These are phyloP conservation scores for Phaethon lepturus DNA, from an alignment of 2,113 vertebrate genomes.

Conservation along the genomic window DNA sequence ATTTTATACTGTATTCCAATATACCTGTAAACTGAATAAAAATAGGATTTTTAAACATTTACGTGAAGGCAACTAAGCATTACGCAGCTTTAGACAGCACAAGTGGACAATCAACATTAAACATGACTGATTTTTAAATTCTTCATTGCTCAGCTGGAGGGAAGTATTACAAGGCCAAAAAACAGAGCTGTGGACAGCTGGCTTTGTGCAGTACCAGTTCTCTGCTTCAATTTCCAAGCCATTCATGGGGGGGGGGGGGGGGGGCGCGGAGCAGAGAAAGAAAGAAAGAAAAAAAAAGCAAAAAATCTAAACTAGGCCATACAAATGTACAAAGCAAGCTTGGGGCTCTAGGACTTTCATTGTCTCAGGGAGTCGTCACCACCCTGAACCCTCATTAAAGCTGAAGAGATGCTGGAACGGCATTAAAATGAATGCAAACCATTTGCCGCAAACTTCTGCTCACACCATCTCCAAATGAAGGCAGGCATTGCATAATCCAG, in stretches of 20 bases:
- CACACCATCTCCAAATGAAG: conserved; percentile 83
- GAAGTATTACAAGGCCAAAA: conserved; percentile 62
- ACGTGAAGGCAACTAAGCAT: conserved; percentile 13
- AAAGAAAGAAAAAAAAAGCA: not conserved
- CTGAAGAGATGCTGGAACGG: conserved; percentile 70
- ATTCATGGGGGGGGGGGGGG: conserved; percentile 35
- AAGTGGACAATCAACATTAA: conserved; percentile 53
- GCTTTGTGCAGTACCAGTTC: conserved; percentile 38
- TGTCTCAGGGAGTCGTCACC: conserved; percentile 74
- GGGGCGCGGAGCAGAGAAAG: not conserved
- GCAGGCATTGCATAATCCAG: conserved; percentile 88
- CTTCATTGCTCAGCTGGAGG: conserved; percentile 60
- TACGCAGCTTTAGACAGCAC: not conserved
- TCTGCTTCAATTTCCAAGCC: conserved; percentile 65
- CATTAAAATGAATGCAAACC: conserved; percentile 82
- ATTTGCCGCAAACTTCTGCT: conserved; percentile 78
- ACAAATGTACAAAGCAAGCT: conserved; percentile 63
- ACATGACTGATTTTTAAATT: conserved; percentile 66
- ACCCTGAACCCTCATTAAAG: conserved; percentile 81
- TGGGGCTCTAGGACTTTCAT: conserved; percentile 69
- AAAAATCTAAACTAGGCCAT: conserved; percentile 7
- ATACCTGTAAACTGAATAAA: not conserved
- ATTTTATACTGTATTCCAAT: not conserved
- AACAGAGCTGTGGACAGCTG: conserved; percentile 68
- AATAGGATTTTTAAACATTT: not conserved